A percentile compares a stretch with the other conserved stretches of the same genome.
These are phyloP conservation scores for Ruditapes philippinarum DNA, from an alignment of 1,140 invertebrate genomes.

Conservation along the genomic window DNA sequence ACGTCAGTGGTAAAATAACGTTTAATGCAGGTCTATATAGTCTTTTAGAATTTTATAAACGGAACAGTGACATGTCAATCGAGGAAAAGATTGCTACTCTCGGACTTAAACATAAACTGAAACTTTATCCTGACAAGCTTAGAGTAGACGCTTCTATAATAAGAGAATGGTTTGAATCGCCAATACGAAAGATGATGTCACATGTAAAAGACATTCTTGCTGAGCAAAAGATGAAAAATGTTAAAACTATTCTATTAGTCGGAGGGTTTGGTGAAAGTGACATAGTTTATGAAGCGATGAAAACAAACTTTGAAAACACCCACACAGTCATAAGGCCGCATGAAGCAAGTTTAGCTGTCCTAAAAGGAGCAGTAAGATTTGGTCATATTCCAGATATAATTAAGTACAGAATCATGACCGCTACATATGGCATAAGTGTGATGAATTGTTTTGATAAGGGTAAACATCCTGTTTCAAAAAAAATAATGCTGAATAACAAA, in stretches of 20 bases:
- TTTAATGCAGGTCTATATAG: background rate
- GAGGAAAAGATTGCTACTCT: background rate
- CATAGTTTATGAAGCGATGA: background rate
- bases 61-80: background rate
- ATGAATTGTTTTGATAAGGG: background rate
- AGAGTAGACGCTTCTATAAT: background rate
- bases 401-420: background rate
- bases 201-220: background rate
- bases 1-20: background rate
- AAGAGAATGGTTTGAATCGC: background rate
- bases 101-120: background rate
- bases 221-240: background rate
- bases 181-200: background rate
- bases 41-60: background rate
- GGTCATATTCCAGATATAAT: background rate
- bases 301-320: background rate
- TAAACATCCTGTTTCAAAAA: background rate
- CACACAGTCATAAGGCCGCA: background rate
- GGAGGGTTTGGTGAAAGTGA: constrained; percentile 33
- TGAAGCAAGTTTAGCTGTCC: background rate
- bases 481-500: background rate
- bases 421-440: background rate
- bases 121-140: background rate
- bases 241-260: constrained; percentile 43
- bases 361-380: constrained; percentile 14